Evolutionary conservation across 2,797 vertebrate genomes (phyloP).

Genomic region (Tragopan temminckii): DNA sequence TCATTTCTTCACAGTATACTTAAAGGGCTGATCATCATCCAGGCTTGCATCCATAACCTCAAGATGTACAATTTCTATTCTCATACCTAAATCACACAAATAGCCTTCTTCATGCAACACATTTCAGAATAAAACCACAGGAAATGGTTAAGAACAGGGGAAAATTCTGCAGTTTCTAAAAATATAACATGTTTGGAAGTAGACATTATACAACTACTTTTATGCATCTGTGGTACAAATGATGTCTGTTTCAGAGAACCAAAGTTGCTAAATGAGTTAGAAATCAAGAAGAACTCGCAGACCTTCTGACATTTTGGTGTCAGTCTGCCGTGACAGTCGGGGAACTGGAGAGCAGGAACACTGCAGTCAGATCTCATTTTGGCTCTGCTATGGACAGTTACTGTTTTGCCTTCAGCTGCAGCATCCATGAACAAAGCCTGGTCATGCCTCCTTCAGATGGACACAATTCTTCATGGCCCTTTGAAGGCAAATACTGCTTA

Average conservation of each 20-base stretch:
- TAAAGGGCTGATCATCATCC: neutral
- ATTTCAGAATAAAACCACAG: constrained; percentile 32
- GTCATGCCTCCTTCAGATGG: neutral
- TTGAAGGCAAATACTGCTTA: neutral
- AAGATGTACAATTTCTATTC: neutral
- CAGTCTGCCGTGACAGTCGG: neutral
- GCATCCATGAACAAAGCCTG: neutral
- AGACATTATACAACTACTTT: constrained; percentile 16
- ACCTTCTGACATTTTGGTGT: neutral
- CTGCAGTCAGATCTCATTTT: neutral
- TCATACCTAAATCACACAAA: constrained; percentile 39
- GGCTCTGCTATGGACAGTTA: neutral
- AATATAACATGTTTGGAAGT: constrained; percentile 33
- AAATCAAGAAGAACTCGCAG: neutral
- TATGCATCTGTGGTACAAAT: neutral
- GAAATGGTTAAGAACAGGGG: constrained; percentile 37
- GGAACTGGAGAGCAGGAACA: neutral
- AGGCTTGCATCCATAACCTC: neutral
- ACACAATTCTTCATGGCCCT: neutral
- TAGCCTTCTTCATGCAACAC: constrained; percentile 14
- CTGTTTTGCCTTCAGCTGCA: neutral
- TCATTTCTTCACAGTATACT: neutral
- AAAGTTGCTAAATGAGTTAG: neutral
- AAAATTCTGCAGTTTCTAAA: constrained; percentile 57
- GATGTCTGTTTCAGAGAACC: neutral